Evolutionary conservation across 2,797 vertebrate genomes (phyloP), one percentile per base, ranked within the genome.

Genomic region (Monodelphis domestica): DNA sequence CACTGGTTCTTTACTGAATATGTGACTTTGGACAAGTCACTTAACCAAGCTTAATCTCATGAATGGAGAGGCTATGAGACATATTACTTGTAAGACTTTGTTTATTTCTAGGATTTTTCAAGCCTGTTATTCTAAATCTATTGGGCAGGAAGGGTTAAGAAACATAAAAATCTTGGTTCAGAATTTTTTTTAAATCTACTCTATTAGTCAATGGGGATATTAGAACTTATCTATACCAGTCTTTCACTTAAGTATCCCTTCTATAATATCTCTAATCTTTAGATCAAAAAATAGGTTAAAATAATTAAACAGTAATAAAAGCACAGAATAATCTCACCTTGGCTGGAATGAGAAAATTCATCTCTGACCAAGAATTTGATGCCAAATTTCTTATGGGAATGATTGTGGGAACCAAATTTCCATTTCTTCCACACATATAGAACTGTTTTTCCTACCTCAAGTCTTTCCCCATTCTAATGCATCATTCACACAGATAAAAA

Each of bases 161-260:
- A 78, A 38, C n/a, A 78, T 10, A 78, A 70, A 53, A 11, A n/a
- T 63, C n/a, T 78, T 78, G 63, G 63, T 63, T 78, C 38, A 21
- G n/a, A 78, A 78, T n/a, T 63, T 78, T 9, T 63, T 78, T 21
- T 2, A 3, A 29, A 21, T 26, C 21, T 78, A 45, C 12, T 78
- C 38, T 78, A 24, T 45, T 24, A 11, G 38, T 45, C 26, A 2
- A 45, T 38, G 6, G n/a, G 17, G 33, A 38, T 6, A 38, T 38
- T 70, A 38, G n/a, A 38, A n/a, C 38, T 70, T 38, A 70, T 54
- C 17, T 88, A 53, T 1, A 30, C 15, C 87, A 93, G 88, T 28
- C 87, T 96, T 95, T 53, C 1, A 92, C 59, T 30, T n/a, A 91
- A 93, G 28, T 51, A 93, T n/a, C 0, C 38, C 17, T 92, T 55